Evolutionary conservation across 2,113 vertebrate species (phyloP), one percentile per base, ranked within the genome.

Genomic region (Nothocercus julius): DNA sequence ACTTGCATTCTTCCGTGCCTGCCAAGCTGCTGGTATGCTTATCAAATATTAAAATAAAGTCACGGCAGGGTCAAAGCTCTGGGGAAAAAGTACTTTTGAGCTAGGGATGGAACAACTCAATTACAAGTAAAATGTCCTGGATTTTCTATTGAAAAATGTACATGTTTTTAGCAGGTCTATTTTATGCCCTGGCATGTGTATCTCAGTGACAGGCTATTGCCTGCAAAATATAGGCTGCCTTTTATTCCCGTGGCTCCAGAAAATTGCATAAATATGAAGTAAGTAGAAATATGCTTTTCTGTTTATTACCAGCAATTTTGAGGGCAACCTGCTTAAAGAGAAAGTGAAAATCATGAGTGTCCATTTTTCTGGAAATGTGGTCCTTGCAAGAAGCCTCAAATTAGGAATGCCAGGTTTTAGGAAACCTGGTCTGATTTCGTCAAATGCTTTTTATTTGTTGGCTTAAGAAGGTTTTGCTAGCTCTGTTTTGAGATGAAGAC

Each of bases 401-500:
- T 68, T 9, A 75, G 32, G 21, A 68, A 59, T 22, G 54, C 1
- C 69, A 77, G 18, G 5, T 81, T 94, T 83, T 56, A 80, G 30
- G 32, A 68, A 56, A 51, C 17, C 3, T 61, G 42, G 7, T 45
- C 16, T 18, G 51, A 38, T 38, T 72, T 16, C 36, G 28, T 69
- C 32, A 25, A 24, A 49, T 25, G 45, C 21, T 22, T 69, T 47
- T 34, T 24, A 49, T 18, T 58, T 58, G 28, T 18, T 32, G 30
- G 54, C 10, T 58, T 58, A 72, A 53, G 47, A 53, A 38, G 5
- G 17, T 72, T 72, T 72, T 38, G 27, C 34, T 53, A 77, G 5
- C 59, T 93, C 24, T 70, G 13, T 11, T 68, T 90, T 94, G 47
- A 75, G 38, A 49, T 34, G 36, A 74, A 85, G 72, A 85, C 85